Percentiles rank a stretch among this genome's conserved stretches.
Evolutionary conservation across 2,113 vertebrate genomes (phyloP).

Genomic region (Thermophis baileyi): DNA sequence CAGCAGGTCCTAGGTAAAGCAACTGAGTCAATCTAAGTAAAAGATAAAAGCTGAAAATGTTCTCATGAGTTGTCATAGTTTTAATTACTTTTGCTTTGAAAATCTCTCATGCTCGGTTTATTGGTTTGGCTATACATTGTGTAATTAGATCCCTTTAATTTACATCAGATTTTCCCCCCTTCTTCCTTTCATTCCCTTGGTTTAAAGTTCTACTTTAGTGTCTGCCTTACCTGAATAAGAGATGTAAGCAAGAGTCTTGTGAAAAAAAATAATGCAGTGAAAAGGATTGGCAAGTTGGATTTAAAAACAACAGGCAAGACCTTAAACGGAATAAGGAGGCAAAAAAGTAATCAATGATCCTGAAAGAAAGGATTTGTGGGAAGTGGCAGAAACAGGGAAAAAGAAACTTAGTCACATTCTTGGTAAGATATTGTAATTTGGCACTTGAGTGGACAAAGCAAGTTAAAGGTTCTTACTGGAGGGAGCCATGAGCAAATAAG

Average conservation of each 20-base stretch:
- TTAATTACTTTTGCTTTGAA: neutral
- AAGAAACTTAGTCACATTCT: neutral
- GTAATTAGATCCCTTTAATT: neutral
- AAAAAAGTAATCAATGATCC: neutral
- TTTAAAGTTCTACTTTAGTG: neutral
- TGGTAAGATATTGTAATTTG: slow-evolving; percentile 3
- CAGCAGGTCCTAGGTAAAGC: neutral
- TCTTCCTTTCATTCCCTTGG: neutral
- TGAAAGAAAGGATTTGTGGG: slow-evolving; percentile 1
- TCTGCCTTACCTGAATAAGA: rapidly evolving
- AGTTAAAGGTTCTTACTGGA: neutral
- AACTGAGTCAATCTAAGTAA: neutral
- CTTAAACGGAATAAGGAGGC: neutral
- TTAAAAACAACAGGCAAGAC: neutral
- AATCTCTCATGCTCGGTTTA: neutral
- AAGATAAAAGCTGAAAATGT: neutral
- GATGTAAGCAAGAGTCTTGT: neutral
- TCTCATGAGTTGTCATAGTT: neutral
- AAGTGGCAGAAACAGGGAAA: neutral
- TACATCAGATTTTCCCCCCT: neutral
- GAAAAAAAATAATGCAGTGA: neutral
- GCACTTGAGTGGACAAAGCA: neutral
- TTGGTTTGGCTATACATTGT: neutral
- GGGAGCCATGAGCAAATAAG: neutral
- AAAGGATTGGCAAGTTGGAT: neutral